A percentile compares a stretch with the other conserved stretches of the same genome.
These are phyloP conservation scores for Cynopterus brachyotis DNA, from an alignment of 2,113 vertebrate genomes.

Conservation along the genomic window DNA sequence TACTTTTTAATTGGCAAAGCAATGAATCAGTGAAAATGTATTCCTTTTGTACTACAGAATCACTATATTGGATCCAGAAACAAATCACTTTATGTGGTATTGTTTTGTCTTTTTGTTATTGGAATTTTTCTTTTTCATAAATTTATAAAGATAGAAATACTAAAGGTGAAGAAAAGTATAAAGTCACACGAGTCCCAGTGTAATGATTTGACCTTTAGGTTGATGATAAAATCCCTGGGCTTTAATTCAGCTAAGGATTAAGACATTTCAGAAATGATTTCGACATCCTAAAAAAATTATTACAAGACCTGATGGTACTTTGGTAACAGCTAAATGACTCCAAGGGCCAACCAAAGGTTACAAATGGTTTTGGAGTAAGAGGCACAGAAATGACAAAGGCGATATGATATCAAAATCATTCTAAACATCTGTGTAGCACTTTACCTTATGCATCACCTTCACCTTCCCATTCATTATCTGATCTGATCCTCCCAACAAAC, in stretches of 20 bases:
- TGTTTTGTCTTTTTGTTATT: constrained; percentile 13
- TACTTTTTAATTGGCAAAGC: constrained; percentile 60
- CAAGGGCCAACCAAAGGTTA: constrained; percentile 1
- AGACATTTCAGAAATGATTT: constrained; percentile 15
- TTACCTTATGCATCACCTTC: not conserved
- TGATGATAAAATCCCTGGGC: not conserved
- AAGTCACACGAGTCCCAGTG: not conserved
- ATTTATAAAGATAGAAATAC: not conserved
- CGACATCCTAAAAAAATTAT: not conserved
- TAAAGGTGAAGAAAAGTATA: not conserved
- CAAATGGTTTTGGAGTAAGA: not conserved
- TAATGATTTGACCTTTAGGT: constrained; percentile 15
- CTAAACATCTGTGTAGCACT: not conserved
- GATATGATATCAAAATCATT: not conserved
- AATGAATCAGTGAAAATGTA: constrained; percentile 54
- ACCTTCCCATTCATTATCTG: not conserved
- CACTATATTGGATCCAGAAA: not conserved
- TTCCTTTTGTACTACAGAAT: not conserved
- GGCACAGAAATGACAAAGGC: not conserved
- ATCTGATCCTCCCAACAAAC: not conserved
- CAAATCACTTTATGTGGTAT: not conserved
- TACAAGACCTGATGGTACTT: not conserved
- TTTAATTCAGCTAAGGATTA: not conserved
- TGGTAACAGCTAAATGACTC: not conserved
- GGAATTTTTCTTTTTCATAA: not conserved